Evolutionary conservation across 2,113 vertebrate species (phyloP).

Genomic region (Ceyx margarethae): DNA sequence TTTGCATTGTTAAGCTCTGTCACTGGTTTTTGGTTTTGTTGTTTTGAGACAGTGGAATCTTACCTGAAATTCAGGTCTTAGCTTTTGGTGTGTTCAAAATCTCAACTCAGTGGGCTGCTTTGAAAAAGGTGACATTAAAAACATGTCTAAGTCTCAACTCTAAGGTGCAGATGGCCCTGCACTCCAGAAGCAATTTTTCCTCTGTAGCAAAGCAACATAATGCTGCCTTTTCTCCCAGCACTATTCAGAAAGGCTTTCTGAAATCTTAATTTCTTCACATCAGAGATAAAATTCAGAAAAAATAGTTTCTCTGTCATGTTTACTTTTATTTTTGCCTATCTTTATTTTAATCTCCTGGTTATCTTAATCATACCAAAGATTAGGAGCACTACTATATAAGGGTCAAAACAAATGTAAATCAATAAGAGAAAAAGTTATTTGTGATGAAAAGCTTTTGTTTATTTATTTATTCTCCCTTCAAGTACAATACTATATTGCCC

Average conservation of each 20-base stretch:
- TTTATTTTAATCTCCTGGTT: constrained; percentile 8
- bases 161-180: background rate
- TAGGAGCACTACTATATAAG: background rate
- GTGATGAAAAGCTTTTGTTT: background rate
- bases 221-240: background rate
- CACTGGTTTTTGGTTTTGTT: background rate
- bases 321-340: background rate
- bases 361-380: background rate
- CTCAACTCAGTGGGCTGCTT: background rate
- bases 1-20: background rate
- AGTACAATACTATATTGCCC: background rate
- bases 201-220: background rate
- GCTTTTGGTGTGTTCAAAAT: background rate
- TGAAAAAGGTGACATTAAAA: background rate
- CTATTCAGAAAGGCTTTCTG: background rate
- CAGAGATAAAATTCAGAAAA: background rate
- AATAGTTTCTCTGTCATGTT: background rate
- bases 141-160: background rate
- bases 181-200: background rate
- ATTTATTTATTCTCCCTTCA: background rate
- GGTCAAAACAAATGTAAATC: background rate
- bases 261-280: background rate
- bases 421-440: constrained; percentile 16
- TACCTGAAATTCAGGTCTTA: background rate
- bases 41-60: background rate